These are phyloP conservation scores for Brachypodius melanocephalos DNA, from an alignment of 2,113 vertebrate genomes.

Conservation along the genomic window DNA sequence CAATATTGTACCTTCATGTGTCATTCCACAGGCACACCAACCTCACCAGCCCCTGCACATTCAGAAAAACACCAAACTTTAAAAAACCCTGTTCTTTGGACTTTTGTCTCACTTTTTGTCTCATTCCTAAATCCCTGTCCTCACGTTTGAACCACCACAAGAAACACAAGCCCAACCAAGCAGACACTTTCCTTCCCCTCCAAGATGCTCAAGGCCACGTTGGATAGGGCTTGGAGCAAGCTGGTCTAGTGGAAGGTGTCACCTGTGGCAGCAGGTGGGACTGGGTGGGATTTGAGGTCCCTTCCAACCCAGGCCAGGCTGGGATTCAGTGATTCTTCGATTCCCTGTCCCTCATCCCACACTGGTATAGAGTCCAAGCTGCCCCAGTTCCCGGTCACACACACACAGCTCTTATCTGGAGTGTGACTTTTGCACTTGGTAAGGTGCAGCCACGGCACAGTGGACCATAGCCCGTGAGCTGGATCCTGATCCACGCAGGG, in stretches of 20 bases:
- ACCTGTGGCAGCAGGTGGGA: neutral
- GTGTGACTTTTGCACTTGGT: neutral
- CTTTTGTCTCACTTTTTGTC: neutral
- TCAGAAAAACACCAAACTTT: neutral
- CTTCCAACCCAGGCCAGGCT: neutral
- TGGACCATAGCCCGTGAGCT: neutral
- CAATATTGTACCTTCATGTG: fast-evolving
- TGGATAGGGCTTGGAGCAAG: neutral
- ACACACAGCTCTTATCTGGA: neutral
- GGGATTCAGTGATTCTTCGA: neutral
- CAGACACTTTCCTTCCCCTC: neutral
- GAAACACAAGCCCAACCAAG: neutral
- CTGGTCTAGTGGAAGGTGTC: neutral
- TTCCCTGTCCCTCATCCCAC: neutral
- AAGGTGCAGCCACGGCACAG: neutral
- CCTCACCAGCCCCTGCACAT: neutral
- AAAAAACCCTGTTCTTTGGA: neutral
- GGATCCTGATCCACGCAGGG: fast-evolving
- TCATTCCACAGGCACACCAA: neutral
- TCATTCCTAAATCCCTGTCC: neutral
- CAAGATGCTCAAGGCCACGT: neutral
- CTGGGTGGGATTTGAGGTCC: neutral
- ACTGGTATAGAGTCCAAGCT: neutral
- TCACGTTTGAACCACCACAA: neutral
- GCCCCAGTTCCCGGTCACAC: neutral